These are phyloP conservation scores for Drosophila neonasuta DNA, from an alignment of 2,888 invertebrate genomes.

Conservation along the genomic window DNA sequence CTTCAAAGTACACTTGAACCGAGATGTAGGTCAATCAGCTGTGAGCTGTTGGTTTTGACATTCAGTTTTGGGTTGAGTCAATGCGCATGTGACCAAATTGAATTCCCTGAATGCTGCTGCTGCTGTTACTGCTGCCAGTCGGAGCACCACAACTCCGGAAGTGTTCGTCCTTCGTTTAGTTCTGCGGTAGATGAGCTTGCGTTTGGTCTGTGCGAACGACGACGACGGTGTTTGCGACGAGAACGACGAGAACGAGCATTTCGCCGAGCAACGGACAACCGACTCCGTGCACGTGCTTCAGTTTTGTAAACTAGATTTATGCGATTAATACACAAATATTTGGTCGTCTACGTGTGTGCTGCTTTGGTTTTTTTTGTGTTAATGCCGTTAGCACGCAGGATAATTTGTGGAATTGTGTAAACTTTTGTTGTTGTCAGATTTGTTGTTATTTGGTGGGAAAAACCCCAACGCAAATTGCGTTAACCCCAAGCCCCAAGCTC, in stretches of 20 bases:
- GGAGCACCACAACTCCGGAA: constrained; percentile 59
- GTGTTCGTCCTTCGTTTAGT: constrained; percentile 64
- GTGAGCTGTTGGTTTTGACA: constrained; percentile 67
- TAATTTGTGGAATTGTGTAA: constrained; percentile 1
- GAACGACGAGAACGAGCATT: constrained; percentile 17
- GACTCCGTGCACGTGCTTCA: constrained; percentile 30
- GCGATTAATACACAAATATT: constrained; percentile 8
- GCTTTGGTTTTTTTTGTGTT: background rate
- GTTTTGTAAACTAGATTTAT: constrained; percentile 9
- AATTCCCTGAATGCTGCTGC: constrained; percentile 19
- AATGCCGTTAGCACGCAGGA: background rate
- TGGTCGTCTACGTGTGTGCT: constrained; percentile 2
- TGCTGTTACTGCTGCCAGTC: background rate
- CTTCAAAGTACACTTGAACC: constrained; percentile 56
- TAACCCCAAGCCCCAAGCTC: constrained; percentile 38
- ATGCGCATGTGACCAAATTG: constrained; percentile 70
- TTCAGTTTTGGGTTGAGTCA: constrained; percentile 5
- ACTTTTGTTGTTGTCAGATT: constrained; percentile 13
- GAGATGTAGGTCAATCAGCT: constrained; percentile 74
- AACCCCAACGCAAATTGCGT: constrained; percentile 33
- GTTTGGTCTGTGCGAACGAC: constrained; percentile 66
- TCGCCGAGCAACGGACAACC: background rate
- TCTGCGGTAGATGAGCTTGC: constrained; percentile 70
- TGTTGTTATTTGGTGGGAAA: constrained; percentile 45
- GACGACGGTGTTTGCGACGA: constrained; percentile 26